phyloP scores from a whole-genome alignment of 1,140 invertebrate species.

The Cydia strobilella region DNA sequence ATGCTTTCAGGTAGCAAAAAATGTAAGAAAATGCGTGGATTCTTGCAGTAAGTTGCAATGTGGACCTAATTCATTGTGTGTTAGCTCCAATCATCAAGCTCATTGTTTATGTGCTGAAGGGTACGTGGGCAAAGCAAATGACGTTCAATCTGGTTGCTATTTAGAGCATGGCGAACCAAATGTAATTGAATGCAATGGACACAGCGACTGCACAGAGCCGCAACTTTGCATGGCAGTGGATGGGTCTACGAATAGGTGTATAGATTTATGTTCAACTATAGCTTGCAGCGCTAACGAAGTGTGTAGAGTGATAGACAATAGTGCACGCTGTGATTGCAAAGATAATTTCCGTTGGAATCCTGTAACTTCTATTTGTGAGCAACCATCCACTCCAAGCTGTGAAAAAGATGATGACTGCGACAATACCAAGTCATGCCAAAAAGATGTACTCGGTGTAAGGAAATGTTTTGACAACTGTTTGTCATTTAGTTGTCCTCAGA shows the following conservation, averaged over 20 bases:
- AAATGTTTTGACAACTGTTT: constrained; percentile 90
- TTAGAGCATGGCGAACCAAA: constrained; percentile 81
- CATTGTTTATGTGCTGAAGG: constrained; percentile 92
- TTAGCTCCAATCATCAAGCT: constrained; percentile 90
- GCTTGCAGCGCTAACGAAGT: constrained; percentile 90
- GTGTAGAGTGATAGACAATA: constrained; percentile 84
- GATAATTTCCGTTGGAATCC: constrained; percentile 91
- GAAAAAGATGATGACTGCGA: constrained; percentile 86
- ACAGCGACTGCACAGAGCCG: constrained; percentile 86
- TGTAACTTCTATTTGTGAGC: constrained; percentile 88
- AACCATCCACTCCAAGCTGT: constrained; percentile 92
- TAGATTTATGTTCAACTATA: constrained; percentile 88
- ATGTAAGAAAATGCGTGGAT: constrained; percentile 89
- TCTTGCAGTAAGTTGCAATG: constrained; percentile 93
- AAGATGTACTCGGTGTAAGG: constrained; percentile 91
- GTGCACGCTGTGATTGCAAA: constrained; percentile 88
- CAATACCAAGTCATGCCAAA: constrained; percentile 84
- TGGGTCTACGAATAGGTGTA: constrained; percentile 84
- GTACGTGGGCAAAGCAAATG: constrained; percentile 89
- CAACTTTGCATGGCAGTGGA: constrained; percentile 82
- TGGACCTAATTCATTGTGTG: constrained; percentile 93
- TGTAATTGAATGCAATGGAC: constrained; percentile 83
- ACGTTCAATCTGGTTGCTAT: constrained; percentile 88
- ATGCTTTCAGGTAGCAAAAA: constrained; percentile 90
- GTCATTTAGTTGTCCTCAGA: constrained; percentile 90